Evolutionary conservation across 1,140 invertebrate genomes (phyloP).

Genomic region (Paraescarpia echinospica): DNA sequence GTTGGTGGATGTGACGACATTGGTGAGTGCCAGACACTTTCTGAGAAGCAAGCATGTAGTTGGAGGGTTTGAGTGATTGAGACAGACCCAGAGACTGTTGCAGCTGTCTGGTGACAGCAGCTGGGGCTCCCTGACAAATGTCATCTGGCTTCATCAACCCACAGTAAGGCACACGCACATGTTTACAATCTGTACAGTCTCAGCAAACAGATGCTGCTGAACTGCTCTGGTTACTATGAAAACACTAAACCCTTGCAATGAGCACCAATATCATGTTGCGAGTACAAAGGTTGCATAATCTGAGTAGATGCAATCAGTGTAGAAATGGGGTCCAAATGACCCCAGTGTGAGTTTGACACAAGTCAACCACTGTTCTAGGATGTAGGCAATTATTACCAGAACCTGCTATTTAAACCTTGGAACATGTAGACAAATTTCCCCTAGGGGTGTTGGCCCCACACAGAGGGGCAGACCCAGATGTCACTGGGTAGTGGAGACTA

Average conservation of each 20-base stretch:
- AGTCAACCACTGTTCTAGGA: background rate
- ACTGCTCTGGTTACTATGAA: background rate
- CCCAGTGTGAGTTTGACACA: background rate
- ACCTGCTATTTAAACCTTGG: background rate
- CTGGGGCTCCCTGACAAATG: background rate
- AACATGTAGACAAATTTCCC: background rate
- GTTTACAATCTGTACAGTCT: background rate
- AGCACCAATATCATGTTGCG: background rate
- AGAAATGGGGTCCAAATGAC: background rate
- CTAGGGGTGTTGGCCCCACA: background rate
- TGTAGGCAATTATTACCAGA: background rate
- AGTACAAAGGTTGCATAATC: background rate
- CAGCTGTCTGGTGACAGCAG: background rate
- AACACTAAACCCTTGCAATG: slow-evolving; percentile 3
- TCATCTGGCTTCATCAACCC: background rate
- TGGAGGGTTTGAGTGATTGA: background rate
- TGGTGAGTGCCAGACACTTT: background rate
- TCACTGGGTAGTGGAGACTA: background rate
- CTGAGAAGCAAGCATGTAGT: background rate
- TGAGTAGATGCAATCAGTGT: background rate
- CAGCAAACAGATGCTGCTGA: background rate
- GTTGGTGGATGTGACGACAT: too few relatives aligned
- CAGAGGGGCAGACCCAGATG: background rate
- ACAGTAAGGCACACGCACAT: background rate
- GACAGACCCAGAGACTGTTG: background rate